A percentile compares a stretch with the other conserved stretches of the same genome.
Evolutionary conservation across 53 echinoderm and acorn worm species (phyloP).

Genomic region (Crossaster papposus): DNA sequence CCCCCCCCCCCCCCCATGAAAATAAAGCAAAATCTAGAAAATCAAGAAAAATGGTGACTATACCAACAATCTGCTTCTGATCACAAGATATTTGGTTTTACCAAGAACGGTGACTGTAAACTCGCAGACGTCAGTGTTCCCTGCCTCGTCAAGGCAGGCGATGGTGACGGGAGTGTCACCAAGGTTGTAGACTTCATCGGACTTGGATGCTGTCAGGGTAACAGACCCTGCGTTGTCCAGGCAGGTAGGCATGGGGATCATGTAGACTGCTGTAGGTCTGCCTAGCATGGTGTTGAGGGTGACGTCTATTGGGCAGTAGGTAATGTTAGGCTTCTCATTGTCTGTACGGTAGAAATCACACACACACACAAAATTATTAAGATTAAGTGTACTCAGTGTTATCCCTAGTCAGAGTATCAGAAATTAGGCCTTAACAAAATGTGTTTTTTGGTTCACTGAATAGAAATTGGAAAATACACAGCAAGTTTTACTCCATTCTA

Average conservation of each 20-base stretch:
- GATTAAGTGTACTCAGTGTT: too few relatives aligned
- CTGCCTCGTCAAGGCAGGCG: neutral
- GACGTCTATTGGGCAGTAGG: neutral
- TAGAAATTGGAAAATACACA: too few relatives aligned
- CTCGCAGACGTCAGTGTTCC: neutral
- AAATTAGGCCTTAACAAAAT: too few relatives aligned
- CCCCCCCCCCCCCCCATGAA: too few relatives aligned
- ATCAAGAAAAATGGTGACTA: too few relatives aligned
- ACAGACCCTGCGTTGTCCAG: neutral
- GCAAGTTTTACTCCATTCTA: too few relatives aligned
- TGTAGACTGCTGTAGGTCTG: neutral
- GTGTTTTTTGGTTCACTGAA: too few relatives aligned
- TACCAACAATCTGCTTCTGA: too few relatives aligned
- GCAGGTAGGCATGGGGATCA: neutral
- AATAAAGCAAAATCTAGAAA: too few relatives aligned
- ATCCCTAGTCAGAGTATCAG: too few relatives aligned
- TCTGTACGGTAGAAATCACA: neutral
- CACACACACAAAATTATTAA: neutral
- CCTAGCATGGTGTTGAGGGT: neutral
- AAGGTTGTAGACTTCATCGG: neutral
- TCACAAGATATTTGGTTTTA: too few relatives aligned
- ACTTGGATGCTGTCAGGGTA: neutral
- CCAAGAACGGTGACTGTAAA: neutral
- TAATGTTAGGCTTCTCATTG: neutral
- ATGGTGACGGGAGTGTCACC: neutral